These are phyloP conservation scores for Poecilia wingei DNA, from an alignment of 2,797 vertebrate species.

Conservation along the genomic window DNA sequence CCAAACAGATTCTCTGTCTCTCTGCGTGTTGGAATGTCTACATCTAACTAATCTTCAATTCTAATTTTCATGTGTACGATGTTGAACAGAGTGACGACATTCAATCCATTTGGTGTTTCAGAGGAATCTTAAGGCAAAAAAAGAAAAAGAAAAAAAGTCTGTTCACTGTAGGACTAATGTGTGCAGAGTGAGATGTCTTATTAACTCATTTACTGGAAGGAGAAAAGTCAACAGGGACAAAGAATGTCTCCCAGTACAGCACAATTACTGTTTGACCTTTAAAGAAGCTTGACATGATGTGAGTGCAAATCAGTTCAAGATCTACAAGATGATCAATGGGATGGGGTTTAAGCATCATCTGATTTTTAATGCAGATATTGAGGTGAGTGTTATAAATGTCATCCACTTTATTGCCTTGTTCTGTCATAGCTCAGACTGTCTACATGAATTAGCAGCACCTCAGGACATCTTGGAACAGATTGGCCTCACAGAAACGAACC, in stretches of 20 bases:
- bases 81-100: neutral
- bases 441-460: neutral
- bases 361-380: neutral
- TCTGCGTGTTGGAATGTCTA: neutral
- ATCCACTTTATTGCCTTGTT: conserved; percentile 3
- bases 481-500: conserved; percentile 8
- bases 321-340: conserved; percentile 9
- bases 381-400: conserved; percentile 8
- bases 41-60: neutral
- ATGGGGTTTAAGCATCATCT: conserved; percentile 10
- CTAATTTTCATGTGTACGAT: neutral
- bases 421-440: neutral
- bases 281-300: neutral
- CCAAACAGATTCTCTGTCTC: neutral
- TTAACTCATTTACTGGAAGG: conserved; percentile 13
- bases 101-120: neutral
- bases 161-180: neutral
- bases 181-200: conserved; percentile 20
- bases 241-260: neutral
- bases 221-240: conserved; percentile 4
- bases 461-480: neutral
- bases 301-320: conserved; percentile 13
- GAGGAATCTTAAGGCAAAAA: neutral
- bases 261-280: conserved; percentile 14
- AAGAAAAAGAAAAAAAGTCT: neutral